Conservation (phyloP, 2,113 vertebrate species). For the Bucco capensis region DNA sequence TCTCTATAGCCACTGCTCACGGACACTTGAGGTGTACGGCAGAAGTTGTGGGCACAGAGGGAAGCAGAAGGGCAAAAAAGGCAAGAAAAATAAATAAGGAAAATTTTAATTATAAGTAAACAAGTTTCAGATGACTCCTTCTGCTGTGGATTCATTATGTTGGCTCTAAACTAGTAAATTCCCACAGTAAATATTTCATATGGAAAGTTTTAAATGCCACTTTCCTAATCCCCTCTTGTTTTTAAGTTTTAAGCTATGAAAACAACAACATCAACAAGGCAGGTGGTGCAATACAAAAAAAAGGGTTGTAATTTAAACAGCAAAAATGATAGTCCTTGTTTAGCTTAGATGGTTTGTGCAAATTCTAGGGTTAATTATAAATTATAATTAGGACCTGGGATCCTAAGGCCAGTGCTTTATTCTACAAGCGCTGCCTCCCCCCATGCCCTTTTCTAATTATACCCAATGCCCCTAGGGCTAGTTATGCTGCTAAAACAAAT, state of each 20-base stretch:
- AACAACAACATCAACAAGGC: conserved; percentile 57
- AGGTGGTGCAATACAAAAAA: conserved; percentile 39
- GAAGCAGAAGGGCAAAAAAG: conserved; percentile 34
- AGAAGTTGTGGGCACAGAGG: conserved; percentile 61
- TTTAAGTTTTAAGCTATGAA: conserved; percentile 43
- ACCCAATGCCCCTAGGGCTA: conserved; percentile 65
- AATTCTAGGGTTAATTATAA: conserved; percentile 71
- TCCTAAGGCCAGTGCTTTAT: conserved; percentile 73
- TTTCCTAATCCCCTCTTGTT: conserved; percentile 52
- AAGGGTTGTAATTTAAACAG: conserved; percentile 21
- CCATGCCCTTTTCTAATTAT: conserved; percentile 77
- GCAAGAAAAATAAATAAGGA: conserved; percentile 39
- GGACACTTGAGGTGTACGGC: conserved; percentile 31
- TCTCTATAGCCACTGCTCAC: conserved; percentile 47
- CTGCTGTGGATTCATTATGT: conserved; percentile 18
- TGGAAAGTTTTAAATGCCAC: conserved; percentile 48
- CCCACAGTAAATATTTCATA: conserved; percentile 45
- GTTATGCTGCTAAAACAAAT: conserved; percentile 80
- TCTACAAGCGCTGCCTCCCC: conserved; percentile 61
- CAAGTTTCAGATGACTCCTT: conserved; percentile 24
- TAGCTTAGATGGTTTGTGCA: conserved; percentile 55
- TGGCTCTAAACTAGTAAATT: conserved; percentile 34
- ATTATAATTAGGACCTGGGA: conserved; percentile 72
- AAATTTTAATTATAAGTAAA: conserved; percentile 41
- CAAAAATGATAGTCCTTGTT: conserved; percentile 49